Evolutionary conservation across 2,113 vertebrate species (phyloP), one percentile per base, ranked within the genome.

Genomic region (Perognathus longimembris): DNA sequence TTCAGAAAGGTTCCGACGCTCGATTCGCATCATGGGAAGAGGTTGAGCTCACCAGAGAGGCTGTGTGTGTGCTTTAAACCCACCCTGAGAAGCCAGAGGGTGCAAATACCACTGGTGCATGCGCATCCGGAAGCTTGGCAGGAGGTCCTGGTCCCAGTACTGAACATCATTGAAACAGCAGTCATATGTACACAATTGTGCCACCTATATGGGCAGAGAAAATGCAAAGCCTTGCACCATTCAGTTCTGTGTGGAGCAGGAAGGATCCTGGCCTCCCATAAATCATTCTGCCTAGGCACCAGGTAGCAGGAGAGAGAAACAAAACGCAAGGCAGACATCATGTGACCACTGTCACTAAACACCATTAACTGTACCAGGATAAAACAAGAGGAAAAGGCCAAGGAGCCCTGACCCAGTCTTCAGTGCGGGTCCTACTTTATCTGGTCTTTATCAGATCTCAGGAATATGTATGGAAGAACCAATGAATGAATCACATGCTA

Each of bases 401-500:
- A 2, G 21, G 18, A 15, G 17, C 7, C 36, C 30, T 50, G 57
- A 32, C 5, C 9, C 3, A 7, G 45, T 28, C 22, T 1, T 34
- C 11, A 28, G 9, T 6, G 20, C 28, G 32, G 22, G 54, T 17
- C 3, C 1, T 17, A 7, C 20, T 50, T 57, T 11, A 45, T 28
- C 10, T 1, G 2, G 38, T 36, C 63, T 66, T 42, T 40, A 11
- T 30, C 50, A 59, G 38, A 12, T 3, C 10, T 9, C 5, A 1
- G 17, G 34, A 15, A 67, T n/a, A 26, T 7, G 50, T 22, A 3
- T 14, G 34, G 18, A 59, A 17, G 7, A 18, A 10, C 24, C 5
- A 1, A 6, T 12, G 10, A 3, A 32, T 6, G 14, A 45, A 21
- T 8, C 45, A 4, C 0, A 0, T 82, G 30, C 50, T 18, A 54